These are phyloP conservation scores for Tetraodon nigroviridis DNA, from an alignment of 2,113 vertebrate genomes.

Conservation along the genomic window DNA sequence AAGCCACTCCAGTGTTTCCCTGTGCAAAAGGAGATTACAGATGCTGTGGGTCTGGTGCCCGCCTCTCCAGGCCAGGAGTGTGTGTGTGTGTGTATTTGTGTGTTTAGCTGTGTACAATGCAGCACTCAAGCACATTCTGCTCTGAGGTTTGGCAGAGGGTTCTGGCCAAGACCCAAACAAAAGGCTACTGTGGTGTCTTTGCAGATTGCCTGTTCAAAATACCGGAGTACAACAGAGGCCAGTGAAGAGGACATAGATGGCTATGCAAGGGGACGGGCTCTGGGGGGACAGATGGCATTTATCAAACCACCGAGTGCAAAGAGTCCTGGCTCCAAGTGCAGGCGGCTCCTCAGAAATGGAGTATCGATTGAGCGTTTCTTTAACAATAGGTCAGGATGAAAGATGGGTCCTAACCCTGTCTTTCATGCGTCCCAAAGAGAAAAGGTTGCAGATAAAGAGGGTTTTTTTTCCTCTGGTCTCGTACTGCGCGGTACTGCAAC, in stretches of 20 bases:
- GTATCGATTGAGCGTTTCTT: slow-evolving; percentile 35
- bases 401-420: slow-evolving; percentile 3
- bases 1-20: slow-evolving; percentile 80
- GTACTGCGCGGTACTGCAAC: neutral
- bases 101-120: slow-evolving; percentile 41
- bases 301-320: slow-evolving; percentile 44
- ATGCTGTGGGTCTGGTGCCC: slow-evolving; percentile 67
- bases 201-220: slow-evolving; percentile 65
- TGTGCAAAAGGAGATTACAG: slow-evolving; percentile 84
- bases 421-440: neutral
- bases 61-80: slow-evolving; percentile 56
- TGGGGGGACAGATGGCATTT: slow-evolving; percentile 51
- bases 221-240: slow-evolving; percentile 43
- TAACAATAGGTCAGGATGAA: slow-evolving; percentile 26
- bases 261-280: slow-evolving; percentile 37
- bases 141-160: slow-evolving; percentile 47
- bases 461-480: neutral
- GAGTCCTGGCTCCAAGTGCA: slow-evolving; percentile 28
- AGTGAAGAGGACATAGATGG: slow-evolving; percentile 41
- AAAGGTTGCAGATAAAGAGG: neutral
- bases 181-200: slow-evolving; percentile 64
- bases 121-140: slow-evolving; percentile 54
- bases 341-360: slow-evolving; percentile 38
- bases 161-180: slow-evolving; percentile 67
- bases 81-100: slow-evolving; percentile 24